Evolutionary conservation across 2,797 vertebrate species (phyloP).

Genomic region (Crenichthys baileyi): DNA sequence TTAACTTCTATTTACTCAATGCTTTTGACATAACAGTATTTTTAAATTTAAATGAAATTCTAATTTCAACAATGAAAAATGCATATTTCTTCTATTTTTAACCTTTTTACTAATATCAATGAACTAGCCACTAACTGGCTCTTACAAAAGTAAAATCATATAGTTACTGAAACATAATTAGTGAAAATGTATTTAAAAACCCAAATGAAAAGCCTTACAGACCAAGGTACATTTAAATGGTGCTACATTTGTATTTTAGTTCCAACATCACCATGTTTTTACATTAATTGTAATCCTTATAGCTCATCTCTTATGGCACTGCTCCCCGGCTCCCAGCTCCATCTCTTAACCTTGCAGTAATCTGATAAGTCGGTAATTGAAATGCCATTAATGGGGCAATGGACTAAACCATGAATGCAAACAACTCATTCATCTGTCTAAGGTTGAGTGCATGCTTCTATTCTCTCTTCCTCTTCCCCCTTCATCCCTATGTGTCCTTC

Average conservation of each 20-base stretch:
- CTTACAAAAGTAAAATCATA: background rate
- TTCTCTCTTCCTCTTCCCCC: background rate
- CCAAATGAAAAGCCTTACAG: background rate
- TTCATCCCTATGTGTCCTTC: conserved; percentile 2
- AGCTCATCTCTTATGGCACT: background rate
- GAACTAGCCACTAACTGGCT: too few relatives aligned
- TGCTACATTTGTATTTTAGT: background rate
- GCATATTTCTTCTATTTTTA: too few relatives aligned
- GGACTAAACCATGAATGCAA: conserved; percentile 29
- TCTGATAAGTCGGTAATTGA: conserved; percentile 73
- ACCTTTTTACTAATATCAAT: too few relatives aligned
- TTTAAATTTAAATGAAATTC: too few relatives aligned
- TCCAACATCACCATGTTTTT: background rate
- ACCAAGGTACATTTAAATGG: background rate
- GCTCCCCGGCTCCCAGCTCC: background rate
- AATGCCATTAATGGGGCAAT: conserved; percentile 54
- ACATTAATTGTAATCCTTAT: background rate
- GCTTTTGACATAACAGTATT: too few relatives aligned
- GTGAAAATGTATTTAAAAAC: background rate
- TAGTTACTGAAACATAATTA: background rate
- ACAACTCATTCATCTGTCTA: conserved; percentile 30
- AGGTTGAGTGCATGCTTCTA: background rate
- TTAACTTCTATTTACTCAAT: too few relatives aligned
- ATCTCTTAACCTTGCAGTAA: conserved; percentile 45
- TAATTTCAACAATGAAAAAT: too few relatives aligned